Evolutionary conservation across 2,113 vertebrate genomes (phyloP).

Genomic region (Patagioenas fasciata): DNA sequence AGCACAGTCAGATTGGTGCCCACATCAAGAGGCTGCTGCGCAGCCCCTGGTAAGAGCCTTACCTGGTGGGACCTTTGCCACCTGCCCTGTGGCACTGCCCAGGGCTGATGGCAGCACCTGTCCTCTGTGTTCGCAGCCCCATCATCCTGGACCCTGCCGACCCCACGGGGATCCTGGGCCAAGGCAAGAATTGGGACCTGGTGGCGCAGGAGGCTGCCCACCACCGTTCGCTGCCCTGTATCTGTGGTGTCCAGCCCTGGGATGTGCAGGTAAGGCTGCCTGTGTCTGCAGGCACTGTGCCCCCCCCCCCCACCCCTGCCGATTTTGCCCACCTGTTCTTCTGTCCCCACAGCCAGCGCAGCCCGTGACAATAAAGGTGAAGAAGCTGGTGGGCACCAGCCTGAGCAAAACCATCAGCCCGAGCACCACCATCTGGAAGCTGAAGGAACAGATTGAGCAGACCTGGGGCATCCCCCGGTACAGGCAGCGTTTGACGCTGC

Average conservation of each 20-base stretch:
- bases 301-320: rapidly evolving
- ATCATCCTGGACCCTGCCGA: slow-evolving; percentile 45
- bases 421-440: neutral
- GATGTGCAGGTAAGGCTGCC: slow-evolving; percentile 1
- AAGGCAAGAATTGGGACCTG: neutral
- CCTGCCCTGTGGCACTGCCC: rapidly evolving
- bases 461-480: neutral
- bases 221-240: rapidly evolving
- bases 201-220: neutral
- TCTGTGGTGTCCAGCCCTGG: neutral
- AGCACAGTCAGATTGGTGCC: neutral
- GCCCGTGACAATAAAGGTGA: neutral
- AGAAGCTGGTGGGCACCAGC: neutral
- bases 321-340: neutral
- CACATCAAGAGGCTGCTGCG: neutral
- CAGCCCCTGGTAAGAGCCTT: neutral
- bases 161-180: slow-evolving; percentile 49
- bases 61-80: rapidly evolving
- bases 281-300: rapidly evolving
- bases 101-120: neutral
- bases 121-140: neutral
- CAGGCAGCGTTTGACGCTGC: neutral
- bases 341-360: neutral
- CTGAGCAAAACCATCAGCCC: neutral
- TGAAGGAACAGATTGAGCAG: neutral